Evolutionary conservation across 2,797 vertebrate species (phyloP).

Genomic region (Glossophaga mutica): DNA sequence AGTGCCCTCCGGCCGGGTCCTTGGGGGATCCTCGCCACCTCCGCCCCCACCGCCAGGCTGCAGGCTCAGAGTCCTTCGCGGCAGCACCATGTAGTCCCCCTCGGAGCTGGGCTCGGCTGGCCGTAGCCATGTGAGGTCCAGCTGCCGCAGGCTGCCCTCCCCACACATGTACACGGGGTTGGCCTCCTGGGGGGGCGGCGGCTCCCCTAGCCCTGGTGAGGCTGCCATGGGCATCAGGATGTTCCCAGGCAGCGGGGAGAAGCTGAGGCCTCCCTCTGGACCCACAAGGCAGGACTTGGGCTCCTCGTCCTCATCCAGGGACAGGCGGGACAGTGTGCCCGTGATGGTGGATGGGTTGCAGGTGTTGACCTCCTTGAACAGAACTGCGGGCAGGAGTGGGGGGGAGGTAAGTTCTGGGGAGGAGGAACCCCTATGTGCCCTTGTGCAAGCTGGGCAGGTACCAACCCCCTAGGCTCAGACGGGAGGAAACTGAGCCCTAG

Average conservation of each 20-base stretch:
- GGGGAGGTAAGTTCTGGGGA: background rate
- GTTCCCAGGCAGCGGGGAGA: slow-evolving; percentile 94
- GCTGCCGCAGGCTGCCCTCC: slow-evolving; percentile 88
- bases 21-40: slow-evolving; percentile 88
- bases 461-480: background rate
- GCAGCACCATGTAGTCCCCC: slow-evolving; percentile 98
- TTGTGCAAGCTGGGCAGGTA: background rate
- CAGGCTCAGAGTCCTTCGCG: slow-evolving; percentile 93
- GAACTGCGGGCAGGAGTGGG: slow-evolving; percentile 84
- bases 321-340: slow-evolving; percentile 96
- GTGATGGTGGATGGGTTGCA: slow-evolving; percentile 98
- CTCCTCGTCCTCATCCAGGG: slow-evolving; percentile 96
- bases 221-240: slow-evolving; percentile 94
- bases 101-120: slow-evolving; percentile 87
- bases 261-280: slow-evolving; percentile 91
- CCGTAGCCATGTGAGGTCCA: slow-evolving; percentile 91
- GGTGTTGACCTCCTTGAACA: slow-evolving; percentile 98
- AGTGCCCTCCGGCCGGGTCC: slow-evolving; percentile 84
- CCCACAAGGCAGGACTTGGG: slow-evolving; percentile 91
- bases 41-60: slow-evolving; percentile 90
- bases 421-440: background rate
- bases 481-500: background rate
- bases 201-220: slow-evolving; percentile 91
- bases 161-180: slow-evolving; percentile 95
- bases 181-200: slow-evolving; percentile 88